These are phyloP conservation scores for Adela reaumurella DNA, from an alignment of 2,888 invertebrate genomes.

Conservation along the genomic window DNA sequence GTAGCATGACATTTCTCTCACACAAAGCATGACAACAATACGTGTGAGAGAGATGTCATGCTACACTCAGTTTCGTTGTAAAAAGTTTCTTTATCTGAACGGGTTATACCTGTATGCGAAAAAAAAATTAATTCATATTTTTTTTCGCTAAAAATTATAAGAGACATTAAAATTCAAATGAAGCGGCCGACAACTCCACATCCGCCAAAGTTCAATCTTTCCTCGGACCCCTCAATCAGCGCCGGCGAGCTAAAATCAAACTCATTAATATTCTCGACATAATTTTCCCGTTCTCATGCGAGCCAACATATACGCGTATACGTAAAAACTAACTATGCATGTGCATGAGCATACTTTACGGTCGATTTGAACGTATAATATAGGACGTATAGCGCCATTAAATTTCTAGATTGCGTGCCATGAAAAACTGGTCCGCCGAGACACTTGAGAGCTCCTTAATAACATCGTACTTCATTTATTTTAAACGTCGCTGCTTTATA, in stretches of 20 bases:
- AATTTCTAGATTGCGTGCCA: conserved; percentile 23
- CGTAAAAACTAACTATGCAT: background rate
- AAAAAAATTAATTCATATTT: conserved; percentile 1
- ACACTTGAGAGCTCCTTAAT: conserved; percentile 15
- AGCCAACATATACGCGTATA: background rate
- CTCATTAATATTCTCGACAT: background rate
- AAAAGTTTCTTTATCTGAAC: no score
- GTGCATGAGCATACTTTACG: background rate
- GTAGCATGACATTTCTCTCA: no score
- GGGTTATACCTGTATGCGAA: conserved; percentile 2
- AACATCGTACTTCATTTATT: background rate
- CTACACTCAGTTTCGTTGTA: no score
- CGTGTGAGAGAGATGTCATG: no score
- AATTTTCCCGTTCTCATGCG: background rate
- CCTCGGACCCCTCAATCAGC: background rate
- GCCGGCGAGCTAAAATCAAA: background rate
- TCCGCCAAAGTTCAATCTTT: background rate
- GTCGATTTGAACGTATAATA: background rate
- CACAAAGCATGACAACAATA: no score
- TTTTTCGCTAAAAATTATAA: no score
- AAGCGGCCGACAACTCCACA: background rate
- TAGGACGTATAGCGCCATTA: conserved; percentile 16
- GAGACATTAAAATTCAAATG: background rate
- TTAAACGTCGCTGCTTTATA: no score
- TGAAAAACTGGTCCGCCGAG: conserved; percentile 26